Percentiles rank a stretch among this genome's conserved stretches.
Evolutionary conservation across 2,797 vertebrate species (phyloP).

Genomic region (Limnodromus scolopaceus): DNA sequence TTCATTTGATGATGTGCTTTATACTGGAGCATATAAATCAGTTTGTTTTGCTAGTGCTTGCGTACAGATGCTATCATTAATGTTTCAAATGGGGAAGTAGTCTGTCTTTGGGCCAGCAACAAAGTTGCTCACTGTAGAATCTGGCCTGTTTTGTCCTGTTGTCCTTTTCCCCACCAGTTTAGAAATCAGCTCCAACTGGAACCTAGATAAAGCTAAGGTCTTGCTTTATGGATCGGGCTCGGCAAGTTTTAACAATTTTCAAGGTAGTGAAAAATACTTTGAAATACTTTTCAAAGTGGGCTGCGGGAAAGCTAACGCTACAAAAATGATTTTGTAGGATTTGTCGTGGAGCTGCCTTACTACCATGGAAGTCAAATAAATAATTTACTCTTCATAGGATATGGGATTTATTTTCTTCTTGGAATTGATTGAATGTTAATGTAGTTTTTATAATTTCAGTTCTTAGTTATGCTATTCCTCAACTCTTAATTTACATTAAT

Average conservation of each 20-base stretch:
- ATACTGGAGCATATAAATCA: background rate
- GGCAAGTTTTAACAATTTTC: background rate
- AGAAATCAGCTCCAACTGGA: background rate
- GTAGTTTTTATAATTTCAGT: background rate
- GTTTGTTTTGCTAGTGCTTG: background rate
- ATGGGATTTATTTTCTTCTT: background rate
- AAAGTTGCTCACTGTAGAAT: background rate
- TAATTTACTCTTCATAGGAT: background rate
- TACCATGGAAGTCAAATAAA: background rate
- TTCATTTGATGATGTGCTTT: background rate
- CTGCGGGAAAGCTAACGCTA: background rate
- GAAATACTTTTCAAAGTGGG: background rate
- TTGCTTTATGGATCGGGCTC: background rate
- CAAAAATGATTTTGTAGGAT: background rate
- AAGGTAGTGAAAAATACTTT: background rate
- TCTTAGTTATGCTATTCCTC: background rate
- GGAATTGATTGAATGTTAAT: background rate
- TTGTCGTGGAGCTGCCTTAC: background rate
- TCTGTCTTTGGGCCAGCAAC: background rate
- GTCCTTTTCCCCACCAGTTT: background rate
- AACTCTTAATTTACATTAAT: background rate
- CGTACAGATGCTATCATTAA: background rate
- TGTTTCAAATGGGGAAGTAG: background rate
- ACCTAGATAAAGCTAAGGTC: background rate
- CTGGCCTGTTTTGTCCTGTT: background rate